phyloP scores from a whole-genome alignment of 2,888 invertebrate genomes.

The Hermodice carunculata region DNA sequence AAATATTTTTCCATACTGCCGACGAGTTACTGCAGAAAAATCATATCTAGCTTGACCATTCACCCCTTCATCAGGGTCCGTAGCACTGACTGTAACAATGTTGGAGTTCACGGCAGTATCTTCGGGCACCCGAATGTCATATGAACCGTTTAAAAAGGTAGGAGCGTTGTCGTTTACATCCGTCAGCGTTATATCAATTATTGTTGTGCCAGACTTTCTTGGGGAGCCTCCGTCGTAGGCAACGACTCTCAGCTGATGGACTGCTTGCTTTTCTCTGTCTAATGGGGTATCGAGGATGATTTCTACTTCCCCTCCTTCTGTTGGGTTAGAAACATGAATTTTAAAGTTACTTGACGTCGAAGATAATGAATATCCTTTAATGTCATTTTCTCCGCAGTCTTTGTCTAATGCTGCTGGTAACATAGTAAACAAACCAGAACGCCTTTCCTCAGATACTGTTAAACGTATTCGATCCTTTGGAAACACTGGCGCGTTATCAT shows the following conservation, averaged over 20 bases:
- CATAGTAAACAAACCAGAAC: constrained; percentile 33
- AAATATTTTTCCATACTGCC: constrained; percentile 1
- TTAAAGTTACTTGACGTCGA: background rate
- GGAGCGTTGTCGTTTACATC: constrained; percentile 84
- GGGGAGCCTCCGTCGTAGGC: constrained; percentile 14
- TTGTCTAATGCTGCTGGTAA: constrained; percentile 78
- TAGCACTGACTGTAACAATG: constrained; percentile 13
- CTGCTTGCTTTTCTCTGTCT: constrained; percentile 90
- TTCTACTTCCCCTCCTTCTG: no score
- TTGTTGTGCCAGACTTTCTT: constrained; percentile 57
- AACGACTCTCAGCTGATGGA: constrained; percentile 67
- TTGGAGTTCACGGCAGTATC: constrained; percentile 82
- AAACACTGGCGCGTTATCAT: constrained; percentile 52
- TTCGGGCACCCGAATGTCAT: constrained; percentile 86
- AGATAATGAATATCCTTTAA: constrained; percentile 65
- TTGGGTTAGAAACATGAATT: no score
- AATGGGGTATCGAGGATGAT: constrained; percentile 72
- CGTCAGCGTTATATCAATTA: constrained; percentile 49
- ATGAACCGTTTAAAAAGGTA: constrained; percentile 89
- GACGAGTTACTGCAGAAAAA: background rate
- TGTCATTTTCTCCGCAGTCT: constrained; percentile 88
- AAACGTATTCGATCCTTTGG: constrained; percentile 22
- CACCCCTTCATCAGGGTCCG: constrained; percentile 17
- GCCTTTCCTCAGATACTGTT: constrained; percentile 37
- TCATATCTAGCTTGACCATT: constrained; percentile 21